Percentiles rank a stretch among this genome's conserved stretches.
Evolutionary conservation across 2,113 vertebrate species (phyloP).

Genomic region (Octodon degus): DNA sequence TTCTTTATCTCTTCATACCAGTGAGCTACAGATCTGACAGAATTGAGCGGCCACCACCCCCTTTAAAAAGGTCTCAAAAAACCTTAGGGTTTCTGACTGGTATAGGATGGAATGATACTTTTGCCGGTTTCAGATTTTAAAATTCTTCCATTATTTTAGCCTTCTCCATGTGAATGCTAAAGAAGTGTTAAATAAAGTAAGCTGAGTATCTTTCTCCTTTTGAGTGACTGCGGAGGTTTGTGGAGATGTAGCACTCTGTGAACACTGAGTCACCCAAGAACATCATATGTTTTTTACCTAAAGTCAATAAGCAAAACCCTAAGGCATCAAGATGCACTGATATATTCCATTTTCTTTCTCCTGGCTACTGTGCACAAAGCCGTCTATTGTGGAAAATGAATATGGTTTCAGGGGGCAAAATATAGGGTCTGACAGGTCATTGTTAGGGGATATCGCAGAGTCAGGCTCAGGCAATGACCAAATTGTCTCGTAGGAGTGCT

Average conservation of each 20-base stretch:
- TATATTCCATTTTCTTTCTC: not conserved
- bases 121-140: not conserved
- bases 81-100: not conserved
- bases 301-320: not conserved
- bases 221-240: not conserved
- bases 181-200: not conserved
- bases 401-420: not conserved
- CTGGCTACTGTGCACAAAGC: not conserved
- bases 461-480: not conserved
- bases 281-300: not conserved
- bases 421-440: not conserved
- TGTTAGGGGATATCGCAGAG: not conserved
- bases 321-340: not conserved
- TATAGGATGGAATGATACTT: not conserved
- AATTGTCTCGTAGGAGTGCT: not conserved
- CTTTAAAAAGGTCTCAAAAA: not conserved
- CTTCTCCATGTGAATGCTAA: not conserved
- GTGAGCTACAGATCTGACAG: not conserved
- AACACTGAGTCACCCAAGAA: not conserved
- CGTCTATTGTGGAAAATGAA: not conserved
- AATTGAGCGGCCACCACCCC: not conserved
- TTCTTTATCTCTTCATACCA: not conserved
- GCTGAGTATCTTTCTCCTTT: not conserved
- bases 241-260: not conserved
- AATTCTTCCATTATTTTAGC: slow-evolving; percentile 9